phyloP scores from a whole-genome alignment of 2,888 invertebrate species.

The Drosophila melanosoma region DNA sequence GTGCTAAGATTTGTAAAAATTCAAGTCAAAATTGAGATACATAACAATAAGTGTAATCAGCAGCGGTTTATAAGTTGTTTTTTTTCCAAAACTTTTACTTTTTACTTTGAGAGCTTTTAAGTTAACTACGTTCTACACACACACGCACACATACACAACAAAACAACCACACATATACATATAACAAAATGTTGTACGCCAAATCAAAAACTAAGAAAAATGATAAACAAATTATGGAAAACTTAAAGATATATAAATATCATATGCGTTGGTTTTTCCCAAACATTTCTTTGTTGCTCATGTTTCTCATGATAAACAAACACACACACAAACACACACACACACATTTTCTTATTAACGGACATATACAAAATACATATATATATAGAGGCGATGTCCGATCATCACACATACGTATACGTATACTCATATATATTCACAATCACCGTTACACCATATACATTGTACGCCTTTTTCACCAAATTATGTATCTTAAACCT shows the following conservation, averaged over 20 bases:
- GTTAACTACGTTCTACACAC: conserved; percentile 50
- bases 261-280: conserved; percentile 52
- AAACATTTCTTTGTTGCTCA: conserved; percentile 43
- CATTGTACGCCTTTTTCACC: conserved; percentile 67
- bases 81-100: conserved; percentile 50
- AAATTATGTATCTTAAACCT: conserved; percentile 43
- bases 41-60: conserved; percentile 66
- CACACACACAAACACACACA: neutral
- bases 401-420: conserved; percentile 52
- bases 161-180: conserved; percentile 30
- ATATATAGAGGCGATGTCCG: conserved; percentile 29
- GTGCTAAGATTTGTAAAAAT: conserved; percentile 50
- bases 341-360: conserved; percentile 39
- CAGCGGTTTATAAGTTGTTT: conserved; percentile 60
- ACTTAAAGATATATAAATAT: conserved; percentile 32
- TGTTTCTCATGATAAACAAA: conserved; percentile 24
- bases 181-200: conserved; percentile 39
- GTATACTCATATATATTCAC: conserved; percentile 45
- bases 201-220: conserved; percentile 21
- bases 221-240: conserved; percentile 24
- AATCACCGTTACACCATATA: conserved; percentile 51
- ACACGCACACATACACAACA: conserved; percentile 36
- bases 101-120: conserved; percentile 68
- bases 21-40: conserved; percentile 17
- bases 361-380: conserved; percentile 28